Base-by-base conservation (phyloP, 2,888 invertebrate genomes). In the Helleia helle region DNA sequence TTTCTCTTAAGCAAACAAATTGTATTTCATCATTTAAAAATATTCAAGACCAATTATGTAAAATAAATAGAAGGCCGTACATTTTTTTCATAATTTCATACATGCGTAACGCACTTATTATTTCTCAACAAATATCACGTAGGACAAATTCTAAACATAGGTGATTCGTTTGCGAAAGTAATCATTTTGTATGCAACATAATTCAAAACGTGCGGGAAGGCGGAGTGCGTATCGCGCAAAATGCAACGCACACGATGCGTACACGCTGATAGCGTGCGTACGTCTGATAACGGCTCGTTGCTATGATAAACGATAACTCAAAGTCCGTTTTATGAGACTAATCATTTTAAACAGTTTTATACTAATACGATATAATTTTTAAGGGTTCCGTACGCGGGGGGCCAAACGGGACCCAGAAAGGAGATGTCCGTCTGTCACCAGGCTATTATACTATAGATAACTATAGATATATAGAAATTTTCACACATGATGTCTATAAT, bases 101-200 rank as follows among this genome's bases (percentile, higher is more conserved):
- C 65, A 67, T 75, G 79, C 77, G 76, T 79, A 62, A 77, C 76
- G 79, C 80, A 71, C 59, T 44, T 51, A 44, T 15, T 15, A 57
- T 80, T 79, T 74, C 73, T 49, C 58, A 77, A 77, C 55, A 56
- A 66, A 66, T 58, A 68, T 71, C 79, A 81, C 79, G 80, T 83
- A 69, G 71, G 65, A 59, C 64, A 58, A 64, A 68, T 68, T 65
- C 55, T 62, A 62, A 54, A 59, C 63, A 67, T 59, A 60, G 59
- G 62, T 67, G 69, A 70, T 58, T 59, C 50, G 67, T 73, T 81
- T 77, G 80, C 83, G 77, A 81, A 84, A 80, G 71, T 75, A 56
- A 50, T 55, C 55, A 50, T 58, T 56, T 61, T 65, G 62, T 67
- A 62, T 72, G 74, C 70, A 77, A 75, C 55, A 55, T 51, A 47